Percentiles rank a stretch among this genome's conserved stretches.
Evolutionary conservation across 30 jellyfish, hydroid and myxozoan species (phyloP).

Genomic region (Aurelia aurita complex sp. Pacific): DNA sequence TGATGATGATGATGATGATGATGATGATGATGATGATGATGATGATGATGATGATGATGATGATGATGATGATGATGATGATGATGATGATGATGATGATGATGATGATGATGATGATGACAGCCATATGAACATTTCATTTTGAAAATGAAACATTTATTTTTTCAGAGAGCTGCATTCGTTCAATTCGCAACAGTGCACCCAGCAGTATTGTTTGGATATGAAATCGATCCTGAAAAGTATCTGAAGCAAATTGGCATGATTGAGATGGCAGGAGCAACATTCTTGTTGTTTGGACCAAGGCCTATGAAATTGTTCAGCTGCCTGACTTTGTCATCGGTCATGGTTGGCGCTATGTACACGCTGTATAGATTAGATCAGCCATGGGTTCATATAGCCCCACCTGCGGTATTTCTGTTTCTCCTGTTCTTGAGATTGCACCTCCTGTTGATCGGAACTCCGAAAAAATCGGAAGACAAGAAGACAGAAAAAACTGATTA

Average conservation of each 20-base stretch:
- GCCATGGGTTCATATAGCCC: constrained; percentile 13
- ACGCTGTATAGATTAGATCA: constrained; percentile 49
- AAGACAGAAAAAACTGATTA: constrained; percentile 11
- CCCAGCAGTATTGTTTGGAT: constrained; percentile 88
- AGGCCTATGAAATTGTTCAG: constrained; percentile 66
- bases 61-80: too few species aligned
- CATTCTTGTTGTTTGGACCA: constrained; percentile 79
- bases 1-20: too few species aligned
- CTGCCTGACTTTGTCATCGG: constrained; percentile 71
- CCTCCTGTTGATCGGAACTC: constrained; percentile 51
- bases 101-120: too few species aligned
- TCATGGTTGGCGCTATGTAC: constrained; percentile 92
- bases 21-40: too few species aligned
- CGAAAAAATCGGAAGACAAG: neutral
- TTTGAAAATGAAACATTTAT: neutral
- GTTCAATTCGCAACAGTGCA: constrained; percentile 79
- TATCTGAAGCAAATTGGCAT: constrained; percentile 84
- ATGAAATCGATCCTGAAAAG: constrained; percentile 77
- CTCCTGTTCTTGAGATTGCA: constrained; percentile 65
- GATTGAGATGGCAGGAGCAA: constrained; percentile 79
- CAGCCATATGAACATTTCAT: too few species aligned
- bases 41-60: too few species aligned
- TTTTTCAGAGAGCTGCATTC: constrained; percentile 68
- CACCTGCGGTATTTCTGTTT: constrained; percentile 61
- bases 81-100: too few species aligned